These are phyloP conservation scores for Pomatorhinus ruficollis DNA, from an alignment of 2,113 vertebrate species.

Conservation along the genomic window DNA sequence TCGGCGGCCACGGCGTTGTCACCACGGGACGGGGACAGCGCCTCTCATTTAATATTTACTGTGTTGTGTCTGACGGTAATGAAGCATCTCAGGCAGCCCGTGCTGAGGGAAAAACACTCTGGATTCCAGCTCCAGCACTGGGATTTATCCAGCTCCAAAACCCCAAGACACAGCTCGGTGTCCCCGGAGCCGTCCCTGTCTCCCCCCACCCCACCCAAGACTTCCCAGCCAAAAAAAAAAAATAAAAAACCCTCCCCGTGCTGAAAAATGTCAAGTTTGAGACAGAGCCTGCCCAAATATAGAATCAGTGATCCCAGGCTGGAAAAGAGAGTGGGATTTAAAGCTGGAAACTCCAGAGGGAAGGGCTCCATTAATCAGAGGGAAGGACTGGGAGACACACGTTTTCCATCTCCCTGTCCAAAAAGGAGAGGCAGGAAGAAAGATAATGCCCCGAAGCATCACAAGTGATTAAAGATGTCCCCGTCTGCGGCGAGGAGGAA, in stretches of 20 bases:
- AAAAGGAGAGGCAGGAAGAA: not conserved
- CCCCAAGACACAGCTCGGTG: accelerated
- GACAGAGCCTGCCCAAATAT: constrained; percentile 5
- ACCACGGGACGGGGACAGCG: not conserved
- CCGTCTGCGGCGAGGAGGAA: not conserved
- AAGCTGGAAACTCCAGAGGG: constrained; percentile 27
- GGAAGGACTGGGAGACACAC: not conserved
- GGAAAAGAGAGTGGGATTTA: not conserved
- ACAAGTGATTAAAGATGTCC: constrained; percentile 24
- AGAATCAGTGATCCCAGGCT: not conserved
- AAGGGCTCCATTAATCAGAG: not conserved
- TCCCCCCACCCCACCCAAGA: too few relatives aligned
- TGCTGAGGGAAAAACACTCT: not conserved
- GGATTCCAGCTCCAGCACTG: not conserved
- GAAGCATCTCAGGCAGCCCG: not conserved
- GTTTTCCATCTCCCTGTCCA: constrained; percentile 48
- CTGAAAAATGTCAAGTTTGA: not conserved
- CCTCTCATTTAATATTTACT: not conserved
- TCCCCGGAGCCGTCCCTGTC: not conserved
- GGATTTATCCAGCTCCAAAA: not conserved
- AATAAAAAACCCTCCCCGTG: too few relatives aligned
- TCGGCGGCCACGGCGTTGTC: not conserved
- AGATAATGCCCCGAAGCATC: constrained; percentile 6
- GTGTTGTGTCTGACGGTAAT: not conserved
- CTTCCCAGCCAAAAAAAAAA: not conserved